Base-by-base conservation (phyloP, 2,888 invertebrate species). In the Drosophila paramelanica region DNA sequence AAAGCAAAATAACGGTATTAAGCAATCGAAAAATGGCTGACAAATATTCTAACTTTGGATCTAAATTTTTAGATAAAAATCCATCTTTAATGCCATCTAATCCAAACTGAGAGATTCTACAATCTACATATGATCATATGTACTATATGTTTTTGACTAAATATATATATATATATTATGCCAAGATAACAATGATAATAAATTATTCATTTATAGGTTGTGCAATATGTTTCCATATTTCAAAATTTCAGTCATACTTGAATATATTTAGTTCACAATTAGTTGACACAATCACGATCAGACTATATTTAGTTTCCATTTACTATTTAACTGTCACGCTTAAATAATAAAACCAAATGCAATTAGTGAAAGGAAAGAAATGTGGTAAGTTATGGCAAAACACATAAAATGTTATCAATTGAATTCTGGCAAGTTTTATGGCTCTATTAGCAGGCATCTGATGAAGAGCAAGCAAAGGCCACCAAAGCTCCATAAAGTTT, bases 381-480 rank as follows among this genome's bases (percentile, higher is more conserved):
- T 13, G 36, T 36, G 13, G 36, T 36, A 36, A 36, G 3, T 10
- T 31, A 31, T 55, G 27, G n/a, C n/a, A 36, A 38, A n/a, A 36
- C 14, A 20, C 14, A 38, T 13, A 14, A 38, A 39, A 10, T 20
- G 31, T 57, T n/a, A 11, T 10, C 11, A n/a, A 49, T 56, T 56
- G 13, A 42, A 42, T 33, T 50, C 52, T n/a, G 25, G 11, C 13
- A 41, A 46, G 27, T 45, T 80, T 87, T 74, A 84, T 79, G 69
- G 67, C 83, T 84, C 81, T 84, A 84, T 84, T 87, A 83, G 83
- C 72, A 36, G 50, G 46, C 58, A 53, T 45, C 69, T 69, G 59
- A 53, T 51, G 27, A 49, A 50, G 64, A 72, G 59, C 49, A 57
- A 36, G 58, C 25, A 53, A 46, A 27, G 56, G 49, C 68, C 73